Conservation (phyloP, 2,888 invertebrate genomes). For the Athripsodes cinereus region DNA sequence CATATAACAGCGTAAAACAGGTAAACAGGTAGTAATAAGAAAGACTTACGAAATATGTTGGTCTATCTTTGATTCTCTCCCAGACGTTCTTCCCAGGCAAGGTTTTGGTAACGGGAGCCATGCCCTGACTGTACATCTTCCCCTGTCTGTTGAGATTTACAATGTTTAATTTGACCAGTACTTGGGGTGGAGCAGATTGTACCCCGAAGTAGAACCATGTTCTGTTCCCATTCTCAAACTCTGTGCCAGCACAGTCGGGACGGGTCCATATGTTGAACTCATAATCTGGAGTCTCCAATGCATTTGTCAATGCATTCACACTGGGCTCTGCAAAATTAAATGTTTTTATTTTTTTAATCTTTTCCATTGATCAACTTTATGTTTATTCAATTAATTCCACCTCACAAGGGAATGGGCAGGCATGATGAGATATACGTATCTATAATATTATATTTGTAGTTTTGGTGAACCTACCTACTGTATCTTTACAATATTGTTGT, state of each 20-base stretch:
- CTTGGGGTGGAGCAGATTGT: constrained; percentile 48
- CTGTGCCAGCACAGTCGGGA: constrained; percentile 82
- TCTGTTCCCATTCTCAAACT: constrained; percentile 82
- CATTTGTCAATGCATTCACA: constrained; percentile 38
- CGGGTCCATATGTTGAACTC: constrained; percentile 89
- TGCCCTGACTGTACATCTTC: constrained; percentile 87
- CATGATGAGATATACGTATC: too few species aligned
- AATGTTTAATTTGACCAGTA: constrained; percentile 70
- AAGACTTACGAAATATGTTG: constrained; percentile 65
- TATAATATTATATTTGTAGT: too few species aligned
- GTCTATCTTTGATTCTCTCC: constrained; percentile 78
- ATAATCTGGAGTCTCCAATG: constrained; percentile 56
- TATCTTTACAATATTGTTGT: too few species aligned
- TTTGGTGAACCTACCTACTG: too few species aligned
- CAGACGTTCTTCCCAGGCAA: constrained; percentile 74
- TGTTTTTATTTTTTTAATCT: too few species aligned
- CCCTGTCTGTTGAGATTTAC: constrained; percentile 85
- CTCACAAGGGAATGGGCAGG: too few species aligned
- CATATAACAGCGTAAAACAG: too few species aligned
- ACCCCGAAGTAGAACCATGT: constrained; percentile 93
- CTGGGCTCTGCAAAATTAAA: constrained; percentile 34
- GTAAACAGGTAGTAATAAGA: too few species aligned
- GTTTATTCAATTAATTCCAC: too few species aligned
- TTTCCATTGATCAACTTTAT: too few species aligned
- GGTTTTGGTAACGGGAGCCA: constrained; percentile 74